These are phyloP conservation scores for Ibidorhyncha struthersii DNA, from an alignment of 2,113 vertebrate species.

Conservation along the genomic window DNA sequence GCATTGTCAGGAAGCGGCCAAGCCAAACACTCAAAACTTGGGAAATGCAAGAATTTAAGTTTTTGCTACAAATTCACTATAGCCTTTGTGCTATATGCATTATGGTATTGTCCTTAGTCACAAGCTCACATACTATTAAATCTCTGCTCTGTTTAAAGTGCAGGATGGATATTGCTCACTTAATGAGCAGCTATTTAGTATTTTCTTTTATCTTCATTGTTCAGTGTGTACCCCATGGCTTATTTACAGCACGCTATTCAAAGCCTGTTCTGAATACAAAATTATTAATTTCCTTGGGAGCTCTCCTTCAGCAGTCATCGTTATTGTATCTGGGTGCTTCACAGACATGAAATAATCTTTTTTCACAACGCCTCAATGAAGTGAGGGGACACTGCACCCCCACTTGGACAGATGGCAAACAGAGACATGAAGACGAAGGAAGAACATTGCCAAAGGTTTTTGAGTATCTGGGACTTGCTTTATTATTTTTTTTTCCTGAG, in stretches of 20 bases:
- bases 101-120: not conserved
- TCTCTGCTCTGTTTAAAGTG: not conserved
- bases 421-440: not conserved
- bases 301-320: conserved; percentile 11
- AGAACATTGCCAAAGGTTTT: not conserved
- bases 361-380: not conserved
- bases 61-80: not conserved
- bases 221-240: conserved; percentile 34
- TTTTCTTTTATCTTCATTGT: conserved; percentile 59
- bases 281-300: conserved; percentile 46
- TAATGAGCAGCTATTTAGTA: conserved; percentile 48
- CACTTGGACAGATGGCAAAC: not conserved
- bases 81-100: not conserved
- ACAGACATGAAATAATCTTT: conserved; percentile 12
- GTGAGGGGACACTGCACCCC: not conserved
- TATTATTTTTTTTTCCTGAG: not conserved
- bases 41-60: not conserved
- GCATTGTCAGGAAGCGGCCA: not conserved
- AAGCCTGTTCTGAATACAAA: conserved; percentile 34
- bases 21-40: not conserved
- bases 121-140: not conserved
- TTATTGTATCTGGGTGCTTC: conserved; percentile 30
- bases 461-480: not conserved
- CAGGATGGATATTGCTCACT: conserved; percentile 1
- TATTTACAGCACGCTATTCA: conserved; percentile 50